Conservation (phyloP, 1,140 invertebrate genomes). For the Drosophila paulistorum region DNA sequence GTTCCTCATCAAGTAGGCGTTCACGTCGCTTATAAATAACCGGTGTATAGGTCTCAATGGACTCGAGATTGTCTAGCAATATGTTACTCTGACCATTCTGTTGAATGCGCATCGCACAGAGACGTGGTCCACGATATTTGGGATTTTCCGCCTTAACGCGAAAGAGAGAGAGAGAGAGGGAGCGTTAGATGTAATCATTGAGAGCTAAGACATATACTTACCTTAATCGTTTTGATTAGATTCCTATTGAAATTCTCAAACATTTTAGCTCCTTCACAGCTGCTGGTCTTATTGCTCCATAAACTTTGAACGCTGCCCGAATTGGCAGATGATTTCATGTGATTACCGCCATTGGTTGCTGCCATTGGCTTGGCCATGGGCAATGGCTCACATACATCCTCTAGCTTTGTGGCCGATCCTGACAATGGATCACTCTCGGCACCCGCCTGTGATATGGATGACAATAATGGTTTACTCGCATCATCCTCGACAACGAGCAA, state of each 20-base stretch:
- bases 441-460: constrained; percentile 54
- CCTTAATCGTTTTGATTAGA: constrained; percentile 83
- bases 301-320: constrained; percentile 79
- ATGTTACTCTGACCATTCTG: constrained; percentile 90
- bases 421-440: constrained; percentile 28
- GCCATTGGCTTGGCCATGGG: constrained; percentile 36
- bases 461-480: constrained; percentile 61
- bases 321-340: constrained; percentile 71
- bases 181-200: neutral
- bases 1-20: constrained; percentile 76
- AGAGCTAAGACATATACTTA: constrained; percentile 13
- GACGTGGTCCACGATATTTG: constrained; percentile 85
- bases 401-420: constrained; percentile 37
- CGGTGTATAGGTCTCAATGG: constrained; percentile 86
- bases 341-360: constrained; percentile 29
- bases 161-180: no score
- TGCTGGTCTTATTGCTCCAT: constrained; percentile 81
- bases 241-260: constrained; percentile 82
- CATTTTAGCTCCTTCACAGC: constrained; percentile 81
- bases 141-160: constrained; percentile 68
- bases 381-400: constrained; percentile 62
- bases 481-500: constrained; percentile 58
- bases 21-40: constrained; percentile 87
- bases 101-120: constrained; percentile 89
- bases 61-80: constrained; percentile 89